A percentile compares a stretch with the other conserved stretches of the same genome.
phyloP scores from a whole-genome alignment of 1,140 invertebrate genomes.

The Diorhabda sublineata region DNA sequence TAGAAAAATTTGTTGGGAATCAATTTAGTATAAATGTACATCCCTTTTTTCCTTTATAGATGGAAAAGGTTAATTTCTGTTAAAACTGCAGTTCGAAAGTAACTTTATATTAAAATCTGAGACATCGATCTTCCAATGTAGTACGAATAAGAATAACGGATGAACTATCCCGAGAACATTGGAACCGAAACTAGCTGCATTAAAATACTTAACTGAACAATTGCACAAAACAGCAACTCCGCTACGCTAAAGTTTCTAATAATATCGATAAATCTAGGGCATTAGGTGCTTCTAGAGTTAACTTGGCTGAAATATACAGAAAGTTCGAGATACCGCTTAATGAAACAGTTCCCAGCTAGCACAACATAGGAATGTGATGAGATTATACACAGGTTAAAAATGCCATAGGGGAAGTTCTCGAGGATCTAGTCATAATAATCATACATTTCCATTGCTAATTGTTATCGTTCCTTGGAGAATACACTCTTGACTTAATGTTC shows the following conservation, averaged over 20 bases:
- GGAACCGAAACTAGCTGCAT: not conserved
- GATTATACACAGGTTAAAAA: not conserved
- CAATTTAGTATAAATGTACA: too few species aligned
- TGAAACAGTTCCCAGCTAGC: not conserved
- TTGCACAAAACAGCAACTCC: constrained; percentile 8
- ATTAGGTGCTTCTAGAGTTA: constrained; percentile 9
- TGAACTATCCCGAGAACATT: not conserved
- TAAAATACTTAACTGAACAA: not conserved
- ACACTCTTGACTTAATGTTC: not conserved
- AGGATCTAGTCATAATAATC: not conserved
- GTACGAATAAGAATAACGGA: too few species aligned
- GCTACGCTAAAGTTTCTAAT: constrained; percentile 24
- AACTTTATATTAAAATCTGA: too few species aligned
- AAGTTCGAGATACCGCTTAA: constrained; percentile 5
- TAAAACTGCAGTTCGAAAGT: too few species aligned
- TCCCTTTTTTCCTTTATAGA: too few species aligned
- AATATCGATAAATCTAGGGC: constrained; percentile 24
- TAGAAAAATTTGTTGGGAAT: too few species aligned
- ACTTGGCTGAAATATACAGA: constrained; percentile 12
- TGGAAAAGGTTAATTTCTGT: too few species aligned
- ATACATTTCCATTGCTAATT: not conserved
- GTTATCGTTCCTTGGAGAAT: not conserved
- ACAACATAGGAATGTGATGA: constrained; percentile 10
- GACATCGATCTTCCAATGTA: too few species aligned
- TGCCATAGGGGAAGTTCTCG: not conserved